These are phyloP conservation scores for Neomorphus geoffroyi DNA, from an alignment of 2,797 vertebrate species.

Conservation along the genomic window DNA sequence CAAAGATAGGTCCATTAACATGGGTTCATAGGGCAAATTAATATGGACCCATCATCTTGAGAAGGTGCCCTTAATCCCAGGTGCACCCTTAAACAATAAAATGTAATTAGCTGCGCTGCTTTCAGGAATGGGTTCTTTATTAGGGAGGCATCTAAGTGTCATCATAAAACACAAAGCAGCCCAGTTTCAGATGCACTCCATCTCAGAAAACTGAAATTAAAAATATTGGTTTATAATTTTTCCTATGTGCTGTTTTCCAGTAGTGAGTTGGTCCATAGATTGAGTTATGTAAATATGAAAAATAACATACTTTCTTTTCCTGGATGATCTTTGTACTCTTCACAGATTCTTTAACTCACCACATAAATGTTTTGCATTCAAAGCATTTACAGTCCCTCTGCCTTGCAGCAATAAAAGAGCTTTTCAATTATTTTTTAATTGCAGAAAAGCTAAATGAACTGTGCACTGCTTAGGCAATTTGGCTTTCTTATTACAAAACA, in stretches of 20 bases:
- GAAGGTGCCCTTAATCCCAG: neutral
- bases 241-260: neutral
- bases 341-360: neutral
- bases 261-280: neutral
- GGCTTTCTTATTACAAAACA: slow-evolving; percentile 41
- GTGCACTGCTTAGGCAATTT: slow-evolving; percentile 23
- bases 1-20: neutral
- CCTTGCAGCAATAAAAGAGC: slow-evolving; percentile 6
- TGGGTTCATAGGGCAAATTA: neutral
- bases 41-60: neutral
- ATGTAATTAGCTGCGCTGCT: neutral
- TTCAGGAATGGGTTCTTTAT: neutral
- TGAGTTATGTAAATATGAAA: neutral
- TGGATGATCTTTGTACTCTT: neutral
- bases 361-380: slow-evolving; percentile 7
- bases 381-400: neutral
- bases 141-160: neutral
- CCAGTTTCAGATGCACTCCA: neutral
- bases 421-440: slow-evolving; percentile 62
- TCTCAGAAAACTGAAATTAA: neutral
- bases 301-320: neutral
- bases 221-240: neutral
- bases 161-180: neutral
- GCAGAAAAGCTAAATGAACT: slow-evolving; percentile 50
- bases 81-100: neutral